Percentiles rank a stretch among this genome's conserved stretches.
phyloP scores from a whole-genome alignment of 1,140 invertebrate genomes.

The Trichonephila clavipes region DNA sequence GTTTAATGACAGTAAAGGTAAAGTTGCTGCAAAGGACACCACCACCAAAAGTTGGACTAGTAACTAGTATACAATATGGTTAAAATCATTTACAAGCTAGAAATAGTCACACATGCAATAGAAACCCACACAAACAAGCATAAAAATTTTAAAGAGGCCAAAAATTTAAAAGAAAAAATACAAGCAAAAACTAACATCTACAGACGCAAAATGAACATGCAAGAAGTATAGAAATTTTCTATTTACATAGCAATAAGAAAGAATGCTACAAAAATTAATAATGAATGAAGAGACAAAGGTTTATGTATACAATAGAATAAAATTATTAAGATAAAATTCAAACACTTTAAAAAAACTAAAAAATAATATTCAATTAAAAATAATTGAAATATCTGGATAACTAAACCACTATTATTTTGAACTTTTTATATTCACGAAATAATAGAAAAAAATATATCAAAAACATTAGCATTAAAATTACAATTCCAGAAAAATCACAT shows the following conservation, averaged over 20 bases:
- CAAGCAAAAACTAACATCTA: background rate
- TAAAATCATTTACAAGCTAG: background rate
- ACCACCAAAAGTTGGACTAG: constrained; percentile 38
- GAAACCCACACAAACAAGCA: background rate
- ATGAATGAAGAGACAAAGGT: background rate
- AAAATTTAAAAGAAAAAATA: background rate
- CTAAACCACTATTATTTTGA: no score
- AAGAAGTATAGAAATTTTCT: background rate
- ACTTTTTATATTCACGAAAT: no score
- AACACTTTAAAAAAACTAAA: background rate
- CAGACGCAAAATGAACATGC: background rate
- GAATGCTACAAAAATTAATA: background rate
- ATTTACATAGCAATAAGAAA: background rate
- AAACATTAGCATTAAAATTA: background rate
- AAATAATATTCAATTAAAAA: background rate
- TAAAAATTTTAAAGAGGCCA: background rate
- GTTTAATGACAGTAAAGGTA: constrained; percentile 17
- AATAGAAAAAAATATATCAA: no score
- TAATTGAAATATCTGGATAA: no score
- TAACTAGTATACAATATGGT: background rate
- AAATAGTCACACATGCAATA: constrained; percentile 6
- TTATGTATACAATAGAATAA: background rate
- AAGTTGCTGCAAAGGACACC: constrained; percentile 44
- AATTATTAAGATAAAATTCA: background rate
- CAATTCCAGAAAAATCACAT: background rate